A percentile compares a stretch with the other conserved stretches of the same genome.
Conservation (phyloP, 2,888 invertebrate species). For the Carabus problematicus region DNA sequence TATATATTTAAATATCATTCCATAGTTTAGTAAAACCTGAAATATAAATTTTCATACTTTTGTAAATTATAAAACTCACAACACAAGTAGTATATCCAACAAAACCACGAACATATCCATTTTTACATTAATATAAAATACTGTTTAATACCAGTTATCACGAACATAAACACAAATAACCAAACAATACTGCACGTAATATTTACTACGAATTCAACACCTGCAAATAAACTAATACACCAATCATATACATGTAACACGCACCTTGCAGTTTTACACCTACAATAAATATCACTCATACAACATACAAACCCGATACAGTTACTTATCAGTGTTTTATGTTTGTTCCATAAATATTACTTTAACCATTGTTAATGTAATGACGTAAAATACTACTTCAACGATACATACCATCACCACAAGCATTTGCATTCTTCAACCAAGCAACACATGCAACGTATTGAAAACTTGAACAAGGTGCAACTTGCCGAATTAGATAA, state of each 20-base stretch:
- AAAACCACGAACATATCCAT: no score
- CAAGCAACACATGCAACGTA: conserved; percentile 15
- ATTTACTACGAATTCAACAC: background rate
- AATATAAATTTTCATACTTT: no score
- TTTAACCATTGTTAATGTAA: background rate
- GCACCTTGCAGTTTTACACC: conserved; percentile 9
- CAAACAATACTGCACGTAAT: background rate
- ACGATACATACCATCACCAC: conserved; percentile 32
- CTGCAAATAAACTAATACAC: background rate
- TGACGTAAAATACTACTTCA: background rate
- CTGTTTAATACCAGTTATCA: no score
- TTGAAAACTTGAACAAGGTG: background rate
- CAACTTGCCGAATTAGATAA: no score
- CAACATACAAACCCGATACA: conserved; percentile 3
- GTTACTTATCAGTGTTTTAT: conserved; percentile 13
- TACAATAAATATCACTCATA: conserved; percentile 10
- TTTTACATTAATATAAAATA: no score
- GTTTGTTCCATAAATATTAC: conserved; percentile 1
- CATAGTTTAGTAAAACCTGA: no score
- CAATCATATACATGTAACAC: background rate
- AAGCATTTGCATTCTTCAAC: conserved; percentile 15
- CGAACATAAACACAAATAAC: background rate
- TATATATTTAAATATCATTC: no score
- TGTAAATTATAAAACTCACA: no score
- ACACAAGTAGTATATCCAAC: no score